Base-by-base conservation (phyloP, 2,113 vertebrate species). In the Oenanthe melanoleuca region DNA sequence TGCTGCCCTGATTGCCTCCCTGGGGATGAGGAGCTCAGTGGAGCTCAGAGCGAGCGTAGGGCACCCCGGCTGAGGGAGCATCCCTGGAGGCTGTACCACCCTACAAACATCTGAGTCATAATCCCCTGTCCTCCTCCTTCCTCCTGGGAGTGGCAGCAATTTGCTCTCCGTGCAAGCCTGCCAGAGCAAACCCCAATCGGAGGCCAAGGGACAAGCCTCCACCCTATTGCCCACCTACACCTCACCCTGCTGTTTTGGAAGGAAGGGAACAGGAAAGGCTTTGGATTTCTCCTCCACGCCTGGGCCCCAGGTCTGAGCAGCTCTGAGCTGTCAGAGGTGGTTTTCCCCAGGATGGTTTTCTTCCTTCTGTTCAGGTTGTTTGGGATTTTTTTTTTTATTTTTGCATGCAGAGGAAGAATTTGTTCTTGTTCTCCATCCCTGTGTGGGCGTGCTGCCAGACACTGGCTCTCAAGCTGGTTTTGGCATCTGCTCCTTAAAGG, bases 101-200 rank as follows among this genome's bases (percentile, higher is more conserved):
- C 88, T 86, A 74, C 89, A 92, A 91, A 71, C 86, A 75, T 69
- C 69, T 96, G 95, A 97, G 94, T 97, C 96, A 97, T 96, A 95
- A 95, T 96, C 88, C 65, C 53, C 50, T 87, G 89, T 91, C 91
- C 95, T 96, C 85, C 93, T 86, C 90, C 94, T 94, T 90, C 80
- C 75, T 95, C 65, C 86, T 94, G 95, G 95, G 95, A 92, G 96
- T 93, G 96, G 93, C 90, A 94, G 86, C 50, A 90, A 92, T 86
- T 95, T 93, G 79, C 92, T 94, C 40, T 80, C 56, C 6, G 7
- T 33, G 1, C 31, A 80, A 93, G 8, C 86, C 92, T 95, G 93
- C 80, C 19, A 25, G 69, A 88, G 93, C 85, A 92, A 92, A 88
- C 63, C 49, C 70, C 9, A 40, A 14, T 29, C 13, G 1, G 6